Evolutionary conservation across 2,113 vertebrate species (phyloP), one percentile per base, ranked within the genome.

Genomic region (Silurus glanis): DNA sequence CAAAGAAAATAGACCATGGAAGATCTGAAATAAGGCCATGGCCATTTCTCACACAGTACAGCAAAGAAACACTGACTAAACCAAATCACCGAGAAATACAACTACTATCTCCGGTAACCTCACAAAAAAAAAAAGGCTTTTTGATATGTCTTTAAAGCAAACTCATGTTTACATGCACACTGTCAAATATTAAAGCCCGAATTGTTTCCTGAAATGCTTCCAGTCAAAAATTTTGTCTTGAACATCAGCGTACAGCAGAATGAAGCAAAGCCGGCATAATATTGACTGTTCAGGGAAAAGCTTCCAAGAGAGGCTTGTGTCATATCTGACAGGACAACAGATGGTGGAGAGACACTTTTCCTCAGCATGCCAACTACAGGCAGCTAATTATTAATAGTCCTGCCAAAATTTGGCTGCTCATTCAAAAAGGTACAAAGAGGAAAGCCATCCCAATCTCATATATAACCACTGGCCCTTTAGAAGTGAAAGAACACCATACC

Each of bases 311-410:
- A 86, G 55, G 84, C 72, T 25, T 64, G 87, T 88, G 88, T 89
- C 86, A 87, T 80, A 87, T 86, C 86, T 87, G 87, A 88, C 87
- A 93, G 91, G 90, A 87, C 90, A 90, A 93, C 94, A 95, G 94
- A 95, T 95, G 94, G 94, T 90, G 91, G 88, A 89, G 88, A 92
- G 90, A 87, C 90, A 92, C 92, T 92, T 94, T 90, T 92, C 91
- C 91, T 92, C 93, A 91, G 89, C 91, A 93, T 85, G 91, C 83
- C 84, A 92, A 89, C 53, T 56, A 72, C 90, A 84, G 90, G 87
- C 88, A 89, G 89, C 86, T 90, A 89, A 83, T 90, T 92, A 87
- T 90, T 91, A 88, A 55, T 88, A 88, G 87, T 81, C 93, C 91
- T 93, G 94, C 94, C 93, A 93, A 86, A 91, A 81, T 55, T 83